Evolutionary conservation across 1,140 invertebrate genomes (phyloP).

Genomic region (Dryas iulia): DNA sequence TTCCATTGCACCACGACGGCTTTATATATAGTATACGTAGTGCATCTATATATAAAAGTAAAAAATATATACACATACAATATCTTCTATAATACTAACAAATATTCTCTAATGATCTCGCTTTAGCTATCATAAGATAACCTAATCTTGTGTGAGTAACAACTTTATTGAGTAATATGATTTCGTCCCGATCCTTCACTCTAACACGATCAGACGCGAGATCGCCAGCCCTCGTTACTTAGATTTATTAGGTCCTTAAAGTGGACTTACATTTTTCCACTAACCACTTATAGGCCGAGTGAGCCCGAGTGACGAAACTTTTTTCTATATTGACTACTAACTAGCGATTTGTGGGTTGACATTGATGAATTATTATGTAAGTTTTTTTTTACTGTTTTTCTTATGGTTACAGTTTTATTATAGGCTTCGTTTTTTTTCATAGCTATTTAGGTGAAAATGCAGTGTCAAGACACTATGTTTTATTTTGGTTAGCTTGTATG

Average conservation of each 20-base stretch:
- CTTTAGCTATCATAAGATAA: not conserved
- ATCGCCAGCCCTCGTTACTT: constrained; percentile 8
- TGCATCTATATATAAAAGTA: too few relatives aligned
- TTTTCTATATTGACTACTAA: not conserved
- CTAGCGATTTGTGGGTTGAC: not conserved
- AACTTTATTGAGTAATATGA: not conserved
- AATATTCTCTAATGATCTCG: too few relatives aligned
- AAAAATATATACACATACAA: too few relatives aligned
- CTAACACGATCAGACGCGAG: not conserved
- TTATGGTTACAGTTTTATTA: too few relatives aligned
- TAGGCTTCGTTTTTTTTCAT: too few relatives aligned
- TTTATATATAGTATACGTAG: too few relatives aligned
- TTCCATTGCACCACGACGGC: too few relatives aligned
- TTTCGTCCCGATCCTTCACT: not conserved
- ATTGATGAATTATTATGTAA: not conserved
- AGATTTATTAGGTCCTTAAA: constrained; percentile 13
- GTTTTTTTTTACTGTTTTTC: not conserved
- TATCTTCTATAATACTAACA: too few relatives aligned
- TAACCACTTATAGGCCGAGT: constrained; percentile 3
- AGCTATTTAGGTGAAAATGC: too few relatives aligned
- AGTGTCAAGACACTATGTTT: too few relatives aligned
- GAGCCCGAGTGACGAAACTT: not conserved
- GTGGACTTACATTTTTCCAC: not conserved
- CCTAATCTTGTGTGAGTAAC: not conserved
- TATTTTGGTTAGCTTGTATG: too few relatives aligned